Base-by-base conservation (phyloP, 2,797 vertebrate genomes). In the Lagodon rhomboides region DNA sequence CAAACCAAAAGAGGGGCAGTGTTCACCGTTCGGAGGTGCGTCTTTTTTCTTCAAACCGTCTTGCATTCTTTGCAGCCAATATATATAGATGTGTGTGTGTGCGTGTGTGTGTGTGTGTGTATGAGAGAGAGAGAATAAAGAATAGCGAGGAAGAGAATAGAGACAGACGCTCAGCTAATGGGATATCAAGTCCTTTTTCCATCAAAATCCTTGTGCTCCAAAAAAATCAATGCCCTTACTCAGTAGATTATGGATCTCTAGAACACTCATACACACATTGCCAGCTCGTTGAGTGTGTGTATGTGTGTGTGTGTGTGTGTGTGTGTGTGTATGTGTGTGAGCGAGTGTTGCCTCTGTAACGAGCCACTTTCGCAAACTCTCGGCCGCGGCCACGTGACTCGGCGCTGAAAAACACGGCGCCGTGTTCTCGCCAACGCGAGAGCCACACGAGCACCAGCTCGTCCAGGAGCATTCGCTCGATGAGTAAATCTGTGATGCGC, bases 211-310 rank as follows among this genome's bases (percentile, higher is more conserved):
- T 82, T 84, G 74, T 80, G 82, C 72, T 89, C 54, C 65, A 86
- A 90, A 68, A 86, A 90, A 94, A 93, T 90, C 91, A 89, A 91
- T 92, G 84, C 84, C 85, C 84, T 82, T 88, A 85, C 86, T 92
- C 75, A 83, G 83, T 91, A 89, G 87, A 85, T 91, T 93, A 93
- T 92, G 88, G 90, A 93, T 93, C 85, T 91, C 73, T 85, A 80
- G 71, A 89, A 86, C 86, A 85, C 89, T 91, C 90, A 79, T 78
- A 89, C 83, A 82, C 87, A 75, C 85, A 71, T 78, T 85, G 80
- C 77, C 82, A 82, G 85, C 68, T 87, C 60, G 73, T 83, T 12
- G 61, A 85, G 79, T 88, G 80, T 79, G 80, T 80, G 51, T 38
- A 47, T 58, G 59, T 34, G 58, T 58, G 47, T 56, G 25, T 53